These are phyloP conservation scores for Drosophila ananassae DNA, from an alignment of 1,140 invertebrate genomes.

Conservation along the genomic window DNA sequence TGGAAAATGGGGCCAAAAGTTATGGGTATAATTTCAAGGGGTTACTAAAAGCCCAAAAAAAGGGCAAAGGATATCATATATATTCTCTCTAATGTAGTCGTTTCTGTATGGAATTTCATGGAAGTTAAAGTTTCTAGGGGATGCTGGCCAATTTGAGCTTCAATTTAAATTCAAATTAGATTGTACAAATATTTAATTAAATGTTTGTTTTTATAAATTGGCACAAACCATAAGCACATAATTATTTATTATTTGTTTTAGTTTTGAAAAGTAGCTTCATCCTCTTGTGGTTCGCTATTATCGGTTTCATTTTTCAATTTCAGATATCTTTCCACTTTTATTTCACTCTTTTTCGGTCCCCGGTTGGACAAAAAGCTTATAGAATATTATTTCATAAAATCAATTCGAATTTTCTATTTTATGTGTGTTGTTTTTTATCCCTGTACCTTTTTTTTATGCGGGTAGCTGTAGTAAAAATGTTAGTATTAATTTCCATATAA, in stretches of 20 bases:
- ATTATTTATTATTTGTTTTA: neutral
- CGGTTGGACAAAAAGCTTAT: constrained; percentile 26
- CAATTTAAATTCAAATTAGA: constrained; percentile 3
- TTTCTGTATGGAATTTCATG: neutral
- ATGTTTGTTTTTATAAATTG: neutral
- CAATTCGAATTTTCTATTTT: constrained; percentile 60
- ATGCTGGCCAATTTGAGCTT: constrained; percentile 3
- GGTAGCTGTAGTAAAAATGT: constrained; percentile 60
- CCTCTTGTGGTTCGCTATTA: constrained; percentile 5
- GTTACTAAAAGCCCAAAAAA: neutral
- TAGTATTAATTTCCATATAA: constrained; percentile 81
- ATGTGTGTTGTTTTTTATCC: constrained; percentile 17
- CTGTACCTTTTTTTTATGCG: constrained; percentile 12
- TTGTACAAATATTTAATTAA: neutral
- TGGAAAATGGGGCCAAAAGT: constrained; percentile 78
- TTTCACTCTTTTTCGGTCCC: constrained; percentile 29
- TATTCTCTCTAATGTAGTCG: constrained; percentile 7
- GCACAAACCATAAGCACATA: neutral
- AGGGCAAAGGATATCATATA: constrained; percentile 3
- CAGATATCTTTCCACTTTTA: neutral
- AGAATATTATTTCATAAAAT: constrained; percentile 65
- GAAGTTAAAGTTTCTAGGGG: neutral
- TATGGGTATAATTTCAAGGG: constrained; percentile 70
- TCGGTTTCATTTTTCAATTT: constrained; percentile 21
- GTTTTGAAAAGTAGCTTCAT: neutral